Percentiles rank a stretch among this genome's conserved stretches.
Conservation (phyloP, 2,113 vertebrate species). For the Oophaga pumilio region DNA sequence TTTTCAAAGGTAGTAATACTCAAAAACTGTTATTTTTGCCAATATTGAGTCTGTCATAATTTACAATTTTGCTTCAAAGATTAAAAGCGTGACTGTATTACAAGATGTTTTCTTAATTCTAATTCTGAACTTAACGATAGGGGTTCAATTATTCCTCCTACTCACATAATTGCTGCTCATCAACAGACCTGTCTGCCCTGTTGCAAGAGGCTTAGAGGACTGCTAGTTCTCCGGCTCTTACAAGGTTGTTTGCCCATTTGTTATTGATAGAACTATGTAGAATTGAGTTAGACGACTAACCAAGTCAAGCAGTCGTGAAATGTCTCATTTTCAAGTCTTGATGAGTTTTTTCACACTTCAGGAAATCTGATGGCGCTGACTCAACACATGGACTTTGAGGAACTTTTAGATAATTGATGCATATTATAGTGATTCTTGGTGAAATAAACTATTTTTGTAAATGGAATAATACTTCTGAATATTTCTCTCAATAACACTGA, state of each 20-base stretch:
- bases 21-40: background rate
- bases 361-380: too few relatives aligned
- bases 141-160: conserved; percentile 41
- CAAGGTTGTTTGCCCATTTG: background rate
- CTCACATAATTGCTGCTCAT: conserved; percentile 47
- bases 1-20: background rate
- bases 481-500: too few relatives aligned
- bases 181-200: conserved; percentile 37
- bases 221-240: background rate
- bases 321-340: background rate
- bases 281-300: background rate
- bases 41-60: conserved; percentile 6
- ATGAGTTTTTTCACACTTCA: background rate
- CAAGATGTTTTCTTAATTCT: conserved; percentile 39
- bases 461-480: too few relatives aligned
- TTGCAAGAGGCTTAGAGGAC: conserved; percentile 12
- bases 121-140: conserved; percentile 27
- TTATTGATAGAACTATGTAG: conserved; percentile 1
- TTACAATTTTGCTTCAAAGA: background rate
- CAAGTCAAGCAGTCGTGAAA: background rate
- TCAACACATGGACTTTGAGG: too few relatives aligned
- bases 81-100: background rate
- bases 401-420: too few relatives aligned
- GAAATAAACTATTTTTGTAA: too few relatives aligned
- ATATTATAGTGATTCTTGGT: too few relatives aligned